A percentile compares a stretch with the other conserved stretches of the same genome.
These are phyloP conservation scores for Saccopteryx bilineata DNA, from an alignment of 2,113 vertebrate genomes.

Conservation along the genomic window DNA sequence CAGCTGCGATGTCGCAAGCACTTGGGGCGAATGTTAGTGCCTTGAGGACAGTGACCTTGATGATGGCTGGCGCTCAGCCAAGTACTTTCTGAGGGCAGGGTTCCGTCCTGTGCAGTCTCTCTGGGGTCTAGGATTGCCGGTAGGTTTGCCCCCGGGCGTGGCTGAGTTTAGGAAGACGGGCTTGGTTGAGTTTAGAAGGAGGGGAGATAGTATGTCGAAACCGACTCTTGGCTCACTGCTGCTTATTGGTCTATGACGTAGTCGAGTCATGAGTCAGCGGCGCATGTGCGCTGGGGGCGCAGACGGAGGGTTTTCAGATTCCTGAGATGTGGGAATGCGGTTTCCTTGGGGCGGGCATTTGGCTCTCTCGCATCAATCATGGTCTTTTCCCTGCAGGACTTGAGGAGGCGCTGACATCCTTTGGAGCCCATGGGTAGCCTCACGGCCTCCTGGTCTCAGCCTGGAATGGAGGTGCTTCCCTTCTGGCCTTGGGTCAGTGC, in stretches of 20 bases:
- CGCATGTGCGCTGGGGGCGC: neutral
- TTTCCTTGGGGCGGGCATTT: neutral
- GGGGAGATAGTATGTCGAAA: neutral
- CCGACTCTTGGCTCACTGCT: neutral
- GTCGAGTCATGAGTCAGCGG: neutral
- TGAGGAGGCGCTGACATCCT: neutral
- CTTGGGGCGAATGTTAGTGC: neutral
- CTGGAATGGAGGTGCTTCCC: neutral
- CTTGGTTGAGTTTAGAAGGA: neutral
- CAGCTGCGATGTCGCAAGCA: neutral
- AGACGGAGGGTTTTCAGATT: neutral
- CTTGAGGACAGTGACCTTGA: rapidly evolving
- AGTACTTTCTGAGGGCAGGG: neutral
- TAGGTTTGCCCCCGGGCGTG: neutral
- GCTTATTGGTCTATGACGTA: neutral
- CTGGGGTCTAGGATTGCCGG: neutral
- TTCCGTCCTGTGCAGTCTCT: neutral
- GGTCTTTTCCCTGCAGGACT: neutral
- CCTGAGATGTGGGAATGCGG: neutral
- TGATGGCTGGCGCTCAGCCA: neutral
- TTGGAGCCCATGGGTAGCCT: neutral
- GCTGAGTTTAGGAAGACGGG: neutral
- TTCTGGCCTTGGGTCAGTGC: neutral
- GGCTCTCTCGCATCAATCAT: neutral
- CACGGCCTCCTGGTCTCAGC: neutral